Evolutionary conservation across 2,888 invertebrate genomes (phyloP), one percentile per base, ranked within the genome.

Genomic region (Cephalotes varians): DNA sequence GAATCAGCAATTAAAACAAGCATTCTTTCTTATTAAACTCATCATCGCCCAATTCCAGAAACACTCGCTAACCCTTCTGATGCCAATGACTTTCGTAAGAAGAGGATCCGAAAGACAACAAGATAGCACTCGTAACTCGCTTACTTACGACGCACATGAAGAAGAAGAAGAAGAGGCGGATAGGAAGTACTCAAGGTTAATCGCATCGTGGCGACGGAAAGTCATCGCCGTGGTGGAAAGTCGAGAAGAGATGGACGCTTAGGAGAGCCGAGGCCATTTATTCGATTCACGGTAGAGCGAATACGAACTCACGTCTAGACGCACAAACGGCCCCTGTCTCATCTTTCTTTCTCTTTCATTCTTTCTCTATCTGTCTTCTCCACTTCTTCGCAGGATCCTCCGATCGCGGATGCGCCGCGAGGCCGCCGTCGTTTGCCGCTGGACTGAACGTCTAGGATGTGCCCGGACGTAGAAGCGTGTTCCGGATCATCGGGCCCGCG

Each of bases 101-200:
- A 58, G 80, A 81, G 65, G 64, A 82, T 84, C 79, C 83, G 84
- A 65, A 51, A n/a, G 28, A 25, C 37, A 28, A 77, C 60, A 67
- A 84, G 83, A 82, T 84, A 88, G 77, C 77, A 73, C 81, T 60
- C 76, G 82, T 87, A 81, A 87, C 71, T 85, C 76, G 79, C 79
- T 65, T 79, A 62, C 82, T 82, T 80, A 79, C 51, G 44, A 44
- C 21, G 69, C 44, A 56, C 18, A 74, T 73, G 77, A 77, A 84
- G 82, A 84, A 73, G 71, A 64, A 21, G 62, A 64, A 83, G 60
- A 62, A 56, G 54, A 58, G 51, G 71, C 65, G 62, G 62, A 84
- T 82, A 85, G 90, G 84, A 90, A 90, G 90, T 87, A 81, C 90
- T 88, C 89, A 86, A 89, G 89, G 89, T 91, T 91, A 91, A 90